Evolutionary conservation across 1,140 invertebrate species (phyloP), one percentile per base, ranked within the genome.

Genomic region (Mamestra configurata): DNA sequence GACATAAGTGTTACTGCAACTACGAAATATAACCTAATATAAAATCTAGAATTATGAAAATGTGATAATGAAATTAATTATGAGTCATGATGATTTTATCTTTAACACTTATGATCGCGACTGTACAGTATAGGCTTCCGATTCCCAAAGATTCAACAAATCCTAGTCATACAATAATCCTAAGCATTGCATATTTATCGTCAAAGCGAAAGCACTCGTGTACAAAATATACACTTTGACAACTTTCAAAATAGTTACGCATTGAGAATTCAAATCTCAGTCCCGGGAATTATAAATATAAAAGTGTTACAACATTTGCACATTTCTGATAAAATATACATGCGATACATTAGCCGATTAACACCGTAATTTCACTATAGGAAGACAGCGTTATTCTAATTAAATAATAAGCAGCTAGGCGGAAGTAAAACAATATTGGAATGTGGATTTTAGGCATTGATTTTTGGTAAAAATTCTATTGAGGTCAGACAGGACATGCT

Each of bases 321-420:
- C 71, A 75, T 51, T 55, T 35, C 7, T 27, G 57, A 76, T 76
- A 76, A 64, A n/a, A 76, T 76, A 76, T 31, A 75, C 53, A 61
- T 61, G 1, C 27, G 27, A 22, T 53, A 49, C n/a, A 64, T 71
- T 76, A 84, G 77, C 73, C 64, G 43, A 70, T 76, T 75, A 40
- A 71, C 22, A 79, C 82, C 84, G 84, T 83, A 80, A 89, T 82
- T 83, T 83, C 35, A 24, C 85, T 88, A 88, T 79, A 89, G 88
- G 88, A 90, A 88, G 88, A 90, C 88, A 84, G 82, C 83, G 83
- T 80, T 46, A 81, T 66, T 80, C 72, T 83, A 81, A 81, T 77
- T 81, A 77, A 77, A 83, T 66, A 71, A 82, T 73, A 85, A 64
- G 59, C 80, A 83, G 79, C 53, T 70, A 88, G 79, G 82, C 83